These are phyloP conservation scores for Erebia ligea DNA, from an alignment of 2,888 invertebrate genomes.

Conservation along the genomic window DNA sequence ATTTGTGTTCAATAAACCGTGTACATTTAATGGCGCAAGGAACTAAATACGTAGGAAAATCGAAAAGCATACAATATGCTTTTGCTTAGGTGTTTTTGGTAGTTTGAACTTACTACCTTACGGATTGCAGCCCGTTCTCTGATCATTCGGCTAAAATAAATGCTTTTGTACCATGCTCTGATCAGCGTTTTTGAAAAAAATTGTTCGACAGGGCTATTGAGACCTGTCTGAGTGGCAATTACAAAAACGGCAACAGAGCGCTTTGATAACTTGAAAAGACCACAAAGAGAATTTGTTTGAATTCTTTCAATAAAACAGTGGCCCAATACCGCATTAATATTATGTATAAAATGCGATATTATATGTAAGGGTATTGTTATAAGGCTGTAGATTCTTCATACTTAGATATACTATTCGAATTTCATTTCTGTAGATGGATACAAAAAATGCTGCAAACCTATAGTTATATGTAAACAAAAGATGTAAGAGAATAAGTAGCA, in stretches of 20 bases:
- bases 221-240: constrained; percentile 11
- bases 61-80: not conserved
- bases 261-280: not conserved
- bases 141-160: not conserved
- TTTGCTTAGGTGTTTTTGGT: not conserved
- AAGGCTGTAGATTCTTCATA: too few relatives aligned
- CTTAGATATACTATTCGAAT: too few relatives aligned
- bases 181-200: not conserved
- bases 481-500: too few relatives aligned
- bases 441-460: too few relatives aligned
- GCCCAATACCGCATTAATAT: not conserved
- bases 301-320: not conserved
- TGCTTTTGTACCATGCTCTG: not conserved
- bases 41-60: constrained; percentile 6
- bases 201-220: not conserved
- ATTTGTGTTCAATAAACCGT: constrained; percentile 20
- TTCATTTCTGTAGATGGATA: too few relatives aligned
- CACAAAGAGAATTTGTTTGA: not conserved
- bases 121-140: not conserved
- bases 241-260: not conserved
- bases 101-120: not conserved
- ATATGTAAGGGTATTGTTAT: too few relatives aligned
- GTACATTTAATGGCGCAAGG: constrained; percentile 4
- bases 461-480: too few relatives aligned
- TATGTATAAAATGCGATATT: too few relatives aligned